Conservation (phyloP, 2,113 vertebrate genomes). For the Periophthalmodon schlosseri region DNA sequence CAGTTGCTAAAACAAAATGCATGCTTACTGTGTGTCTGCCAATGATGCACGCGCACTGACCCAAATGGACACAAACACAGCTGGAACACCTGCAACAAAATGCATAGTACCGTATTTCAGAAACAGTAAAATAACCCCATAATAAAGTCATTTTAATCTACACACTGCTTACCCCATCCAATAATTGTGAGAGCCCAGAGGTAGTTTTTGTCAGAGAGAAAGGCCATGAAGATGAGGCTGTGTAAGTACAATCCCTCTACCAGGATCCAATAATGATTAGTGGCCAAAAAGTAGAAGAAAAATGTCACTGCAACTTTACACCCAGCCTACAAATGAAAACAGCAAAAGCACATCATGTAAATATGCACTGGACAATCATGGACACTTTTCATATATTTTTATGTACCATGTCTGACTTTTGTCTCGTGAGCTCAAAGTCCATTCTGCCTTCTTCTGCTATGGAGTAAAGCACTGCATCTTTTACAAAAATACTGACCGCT, state of each 20-base stretch:
- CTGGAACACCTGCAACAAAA: slow-evolving; percentile 77
- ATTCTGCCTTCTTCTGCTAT: slow-evolving; percentile 45
- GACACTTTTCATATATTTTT: background rate
- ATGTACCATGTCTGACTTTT: slow-evolving; percentile 78
- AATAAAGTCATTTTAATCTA: background rate
- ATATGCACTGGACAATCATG: background rate
- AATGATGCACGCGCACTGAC: slow-evolving; percentile 80
- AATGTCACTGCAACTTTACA: slow-evolving; percentile 89
- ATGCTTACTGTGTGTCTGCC: slow-evolving; percentile 83
- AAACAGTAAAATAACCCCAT: slow-evolving; percentile 13
- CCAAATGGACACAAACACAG: slow-evolving; percentile 85
- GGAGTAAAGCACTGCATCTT: slow-evolving; percentile 85
- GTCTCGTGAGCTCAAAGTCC: slow-evolving; percentile 52
- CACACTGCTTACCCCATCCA: slow-evolving; percentile 82
- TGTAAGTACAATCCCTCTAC: slow-evolving; percentile 92
- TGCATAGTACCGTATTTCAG: background rate
- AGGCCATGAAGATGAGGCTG: slow-evolving; percentile 94
- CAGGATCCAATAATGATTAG: slow-evolving; percentile 94
- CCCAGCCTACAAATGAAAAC: slow-evolving; percentile 76
- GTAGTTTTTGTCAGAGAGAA: slow-evolving; percentile 88
- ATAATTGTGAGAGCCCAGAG: slow-evolving; percentile 89
- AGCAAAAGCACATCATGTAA: background rate
- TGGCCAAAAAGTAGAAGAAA: slow-evolving; percentile 91
- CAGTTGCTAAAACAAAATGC: background rate
- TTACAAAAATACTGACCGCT: slow-evolving; percentile 88